Percentiles rank a stretch among this genome's conserved stretches.
Conservation (phyloP, 2,113 vertebrate genomes). For the Engraulis encrasicolus region DNA sequence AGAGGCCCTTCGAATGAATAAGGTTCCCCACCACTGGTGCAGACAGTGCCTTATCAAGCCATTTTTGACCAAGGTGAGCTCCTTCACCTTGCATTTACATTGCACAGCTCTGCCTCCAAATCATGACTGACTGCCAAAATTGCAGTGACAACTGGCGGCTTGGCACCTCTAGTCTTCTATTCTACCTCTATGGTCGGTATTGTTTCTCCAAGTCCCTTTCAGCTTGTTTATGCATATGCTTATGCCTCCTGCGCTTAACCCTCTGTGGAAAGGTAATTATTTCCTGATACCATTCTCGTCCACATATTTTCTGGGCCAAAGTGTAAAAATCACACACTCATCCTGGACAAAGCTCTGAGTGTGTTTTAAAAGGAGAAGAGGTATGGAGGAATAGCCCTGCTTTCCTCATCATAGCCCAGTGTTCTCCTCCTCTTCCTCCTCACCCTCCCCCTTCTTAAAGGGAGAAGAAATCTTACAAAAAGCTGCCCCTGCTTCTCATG, state of each 20-base stretch:
- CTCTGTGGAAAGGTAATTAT: neutral
- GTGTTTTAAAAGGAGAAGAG: neutral
- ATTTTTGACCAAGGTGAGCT: too few relatives aligned
- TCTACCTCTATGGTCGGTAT: too few relatives aligned
- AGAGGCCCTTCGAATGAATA: too few relatives aligned
- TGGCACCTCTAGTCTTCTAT: too few relatives aligned
- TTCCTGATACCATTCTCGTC: neutral
- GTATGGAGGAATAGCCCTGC: neutral
- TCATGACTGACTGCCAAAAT: too few relatives aligned
- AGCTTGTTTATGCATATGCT: neutral
- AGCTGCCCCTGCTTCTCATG: neutral
- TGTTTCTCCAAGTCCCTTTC: neutral
- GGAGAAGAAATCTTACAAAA: neutral
- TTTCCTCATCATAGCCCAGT: slow-evolving; percentile 38
- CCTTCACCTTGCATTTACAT: too few relatives aligned
- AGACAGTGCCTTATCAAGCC: too few relatives aligned
- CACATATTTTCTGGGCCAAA: neutral
- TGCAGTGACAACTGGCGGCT: too few relatives aligned
- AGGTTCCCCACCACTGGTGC: too few relatives aligned
- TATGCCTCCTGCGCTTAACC: neutral
- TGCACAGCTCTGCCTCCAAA: too few relatives aligned
- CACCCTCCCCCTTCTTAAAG: neutral
- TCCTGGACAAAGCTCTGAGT: neutral
- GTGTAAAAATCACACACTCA: slow-evolving; percentile 1
- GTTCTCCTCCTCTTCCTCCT: slow-evolving; percentile 23